These are phyloP conservation scores for Clupea harengus DNA, from an alignment of 2,113 vertebrate genomes.

Conservation along the genomic window DNA sequence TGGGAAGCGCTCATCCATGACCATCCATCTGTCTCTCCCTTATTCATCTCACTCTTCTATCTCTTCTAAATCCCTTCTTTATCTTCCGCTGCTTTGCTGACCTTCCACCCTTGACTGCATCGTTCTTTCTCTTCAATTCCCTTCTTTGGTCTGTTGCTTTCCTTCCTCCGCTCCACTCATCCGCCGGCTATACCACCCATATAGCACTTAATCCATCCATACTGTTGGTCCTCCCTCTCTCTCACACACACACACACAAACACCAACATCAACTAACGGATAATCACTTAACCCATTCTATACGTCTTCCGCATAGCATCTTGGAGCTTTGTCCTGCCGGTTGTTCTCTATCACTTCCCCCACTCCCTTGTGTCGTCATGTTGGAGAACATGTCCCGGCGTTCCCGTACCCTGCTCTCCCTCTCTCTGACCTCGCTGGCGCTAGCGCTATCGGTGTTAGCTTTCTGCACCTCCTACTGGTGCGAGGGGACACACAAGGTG, in stretches of 20 bases:
- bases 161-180: slow-evolving; percentile 34
- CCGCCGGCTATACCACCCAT: background rate
- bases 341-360: background rate
- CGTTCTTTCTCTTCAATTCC: slow-evolving; percentile 20
- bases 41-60: slow-evolving; percentile 13
- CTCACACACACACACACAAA: no score
- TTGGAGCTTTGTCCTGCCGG: background rate
- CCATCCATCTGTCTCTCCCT: slow-evolving; percentile 36
- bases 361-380: slow-evolving; percentile 58
- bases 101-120: slow-evolving; percentile 40
- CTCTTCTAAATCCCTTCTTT: slow-evolving; percentile 53
- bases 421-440: slow-evolving; percentile 79
- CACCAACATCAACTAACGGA: background rate
- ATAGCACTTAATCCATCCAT: background rate
- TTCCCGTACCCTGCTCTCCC: slow-evolving; percentile 75
- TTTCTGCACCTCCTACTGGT: slow-evolving; percentile 78
- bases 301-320: background rate
- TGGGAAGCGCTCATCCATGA: background rate
- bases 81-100: slow-evolving; percentile 42
- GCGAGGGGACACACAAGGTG: slow-evolving; percentile 76
- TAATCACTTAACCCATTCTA: background rate
- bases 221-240: background rate
- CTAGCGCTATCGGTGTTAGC: slow-evolving; percentile 76
- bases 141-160: slow-evolving; percentile 20
- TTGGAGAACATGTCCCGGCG: slow-evolving; percentile 68